These are phyloP conservation scores for Strix occidentalis DNA, from an alignment of 2,797 vertebrate species.

Conservation along the genomic window DNA sequence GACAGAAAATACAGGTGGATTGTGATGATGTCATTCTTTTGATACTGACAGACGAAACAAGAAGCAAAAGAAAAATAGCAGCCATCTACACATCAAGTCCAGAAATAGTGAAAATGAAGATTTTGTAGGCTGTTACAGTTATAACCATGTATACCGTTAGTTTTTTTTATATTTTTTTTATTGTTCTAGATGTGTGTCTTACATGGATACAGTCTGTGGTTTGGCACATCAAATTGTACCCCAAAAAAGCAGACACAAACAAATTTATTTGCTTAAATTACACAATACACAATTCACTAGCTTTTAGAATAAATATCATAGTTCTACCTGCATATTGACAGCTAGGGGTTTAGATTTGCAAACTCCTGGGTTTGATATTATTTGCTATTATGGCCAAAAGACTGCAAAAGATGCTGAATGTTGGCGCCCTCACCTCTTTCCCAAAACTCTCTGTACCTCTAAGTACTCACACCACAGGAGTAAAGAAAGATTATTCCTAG, in stretches of 20 bases:
- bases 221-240: background rate
- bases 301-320: background rate
- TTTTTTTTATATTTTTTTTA: background rate
- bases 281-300: background rate
- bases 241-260: background rate
- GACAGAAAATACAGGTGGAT: background rate
- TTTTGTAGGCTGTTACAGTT: background rate
- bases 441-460: background rate
- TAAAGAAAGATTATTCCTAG: background rate
- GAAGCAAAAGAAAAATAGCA: background rate
- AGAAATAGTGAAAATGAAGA: background rate
- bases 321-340: background rate
- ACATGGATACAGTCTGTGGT: background rate
- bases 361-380: background rate
- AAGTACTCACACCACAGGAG: background rate
- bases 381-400: background rate
- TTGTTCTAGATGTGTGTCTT: background rate
- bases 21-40: background rate
- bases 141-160: rapidly evolving
- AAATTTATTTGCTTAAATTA: background rate
- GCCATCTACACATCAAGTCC: background rate
- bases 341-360: background rate
- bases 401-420: background rate
- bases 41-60: background rate
- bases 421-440: background rate